phyloP scores from a whole-genome alignment of 2,113 vertebrate species.

The Agelaius tricolor region DNA sequence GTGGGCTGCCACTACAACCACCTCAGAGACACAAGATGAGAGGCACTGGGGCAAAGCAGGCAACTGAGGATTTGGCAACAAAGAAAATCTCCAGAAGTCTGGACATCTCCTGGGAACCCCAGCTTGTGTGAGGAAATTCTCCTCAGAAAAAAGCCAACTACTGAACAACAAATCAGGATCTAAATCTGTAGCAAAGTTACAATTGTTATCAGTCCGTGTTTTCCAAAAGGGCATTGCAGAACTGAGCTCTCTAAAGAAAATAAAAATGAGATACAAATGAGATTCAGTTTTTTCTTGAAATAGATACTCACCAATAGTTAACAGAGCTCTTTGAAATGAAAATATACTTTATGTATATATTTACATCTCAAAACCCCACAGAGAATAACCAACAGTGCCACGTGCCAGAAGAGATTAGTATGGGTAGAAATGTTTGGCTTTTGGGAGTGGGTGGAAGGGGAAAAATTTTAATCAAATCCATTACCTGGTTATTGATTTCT shows the following conservation, averaged over 20 bases:
- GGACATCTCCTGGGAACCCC: not conserved
- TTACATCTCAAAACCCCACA: not conserved
- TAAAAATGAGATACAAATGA: not conserved
- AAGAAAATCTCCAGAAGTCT: not conserved
- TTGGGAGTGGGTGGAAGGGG: not conserved
- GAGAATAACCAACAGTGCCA: conserved; percentile 25
- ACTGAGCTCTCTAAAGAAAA: not conserved
- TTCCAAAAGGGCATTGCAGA: not conserved
- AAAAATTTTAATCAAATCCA: conserved; percentile 76
- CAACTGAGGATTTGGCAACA: not conserved
- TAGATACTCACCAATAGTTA: not conserved
- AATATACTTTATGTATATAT: not conserved
- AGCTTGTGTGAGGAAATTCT: not conserved
- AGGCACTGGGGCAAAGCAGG: not conserved
- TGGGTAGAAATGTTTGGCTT: conserved; percentile 60
- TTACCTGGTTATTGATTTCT: conserved; percentile 78
- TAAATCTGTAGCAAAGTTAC: not conserved
- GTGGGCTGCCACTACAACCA: not conserved
- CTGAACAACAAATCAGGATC: not conserved
- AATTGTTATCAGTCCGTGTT: not conserved
- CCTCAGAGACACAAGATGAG: not conserved
- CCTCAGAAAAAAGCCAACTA: not conserved
- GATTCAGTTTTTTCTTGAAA: not conserved
- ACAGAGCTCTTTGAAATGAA: not conserved
- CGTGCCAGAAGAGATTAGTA: conserved; percentile 23